Conservation (phyloP, 2,797 vertebrate species). For the Lutjanus argentimaculatus region DNA sequence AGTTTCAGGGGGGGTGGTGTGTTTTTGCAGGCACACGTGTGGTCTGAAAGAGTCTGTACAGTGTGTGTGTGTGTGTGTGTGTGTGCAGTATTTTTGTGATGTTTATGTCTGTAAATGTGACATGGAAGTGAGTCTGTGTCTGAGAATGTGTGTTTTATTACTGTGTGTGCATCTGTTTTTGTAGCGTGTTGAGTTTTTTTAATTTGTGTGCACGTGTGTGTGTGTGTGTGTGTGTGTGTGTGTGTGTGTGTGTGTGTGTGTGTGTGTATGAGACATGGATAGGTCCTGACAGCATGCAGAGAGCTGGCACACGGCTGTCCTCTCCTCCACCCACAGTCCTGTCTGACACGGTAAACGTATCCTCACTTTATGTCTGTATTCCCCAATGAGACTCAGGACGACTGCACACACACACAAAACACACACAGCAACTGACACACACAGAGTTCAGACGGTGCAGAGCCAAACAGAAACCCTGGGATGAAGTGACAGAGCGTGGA, state of each 20-base stretch:
- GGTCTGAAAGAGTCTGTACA: background rate
- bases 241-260: constrained; percentile 19
- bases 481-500: constrained; percentile 49
- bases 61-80: background rate
- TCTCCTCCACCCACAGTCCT: constrained; percentile 61
- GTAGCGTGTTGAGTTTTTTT: background rate
- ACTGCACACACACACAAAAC: constrained; percentile 6
- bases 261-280: constrained; percentile 50
- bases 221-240: constrained; percentile 10
- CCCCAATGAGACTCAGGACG: constrained; percentile 29
- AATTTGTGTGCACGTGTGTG: background rate
- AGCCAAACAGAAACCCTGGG: constrained; percentile 33
- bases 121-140: constrained; percentile 32
- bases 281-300: constrained; percentile 66
- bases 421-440: too few species aligned
- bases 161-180: constrained; percentile 24
- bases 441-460: constrained; percentile 29
- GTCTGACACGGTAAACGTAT: constrained; percentile 56
- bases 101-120: constrained; percentile 41
- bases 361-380: constrained; percentile 49
- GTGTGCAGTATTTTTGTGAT: constrained; percentile 25
- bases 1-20: background rate
- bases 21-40: background rate
- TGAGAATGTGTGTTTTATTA: constrained; percentile 38
- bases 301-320: constrained; percentile 63